Evolutionary conservation across 2,113 vertebrate genomes (phyloP), one percentile per base, ranked within the genome.

Genomic region (Rhizomys pruinosus): DNA sequence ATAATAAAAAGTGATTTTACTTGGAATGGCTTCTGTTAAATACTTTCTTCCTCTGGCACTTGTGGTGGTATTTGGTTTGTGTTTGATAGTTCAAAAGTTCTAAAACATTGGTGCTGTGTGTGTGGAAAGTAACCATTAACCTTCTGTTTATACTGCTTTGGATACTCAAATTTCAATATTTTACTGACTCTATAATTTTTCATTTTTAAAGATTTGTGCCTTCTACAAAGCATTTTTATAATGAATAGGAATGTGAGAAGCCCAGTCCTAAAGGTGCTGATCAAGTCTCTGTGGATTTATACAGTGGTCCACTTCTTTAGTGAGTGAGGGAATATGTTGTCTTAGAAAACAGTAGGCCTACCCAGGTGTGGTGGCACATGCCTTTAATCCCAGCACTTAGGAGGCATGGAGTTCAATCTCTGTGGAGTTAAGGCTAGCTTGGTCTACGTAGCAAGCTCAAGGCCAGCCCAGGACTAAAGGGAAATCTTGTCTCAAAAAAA

Each of bases 141-240:
- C n/a, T 91, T 77, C 9, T 80, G 23, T 91, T 84, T 68, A 68
- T 72, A 7, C 47, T 89, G 29, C 59, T 94, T 94, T 76, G 27
- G 39, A 71, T 73, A 89, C 15, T 95, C 68, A 79, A 9, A 64
- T 93, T 95, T 95, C 25, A 95, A 77, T 84, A 85, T 88, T 92
- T 90, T 89, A 89, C 37, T 96, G 78, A 88, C 59, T 89, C 95
- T n/a, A 78, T 94, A 66, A 57, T 94, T 73, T 29, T 29, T 55
- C 89, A 71, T 76, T 88, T 78, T 3, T 68, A 85, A 90, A 59
- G 76, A 61, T 85, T 89, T 96, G 61, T 29, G 57, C 73, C 52
- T 79, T 84, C 37, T 91, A 59, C 44, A 80, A 69, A 90, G 69
- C 47, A 90, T 68, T 92, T 94, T 93, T 79, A 29, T 86, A 71